phyloP scores from a whole-genome alignment of 2,888 invertebrate genomes.

The Cremastinae sp. region DNA sequence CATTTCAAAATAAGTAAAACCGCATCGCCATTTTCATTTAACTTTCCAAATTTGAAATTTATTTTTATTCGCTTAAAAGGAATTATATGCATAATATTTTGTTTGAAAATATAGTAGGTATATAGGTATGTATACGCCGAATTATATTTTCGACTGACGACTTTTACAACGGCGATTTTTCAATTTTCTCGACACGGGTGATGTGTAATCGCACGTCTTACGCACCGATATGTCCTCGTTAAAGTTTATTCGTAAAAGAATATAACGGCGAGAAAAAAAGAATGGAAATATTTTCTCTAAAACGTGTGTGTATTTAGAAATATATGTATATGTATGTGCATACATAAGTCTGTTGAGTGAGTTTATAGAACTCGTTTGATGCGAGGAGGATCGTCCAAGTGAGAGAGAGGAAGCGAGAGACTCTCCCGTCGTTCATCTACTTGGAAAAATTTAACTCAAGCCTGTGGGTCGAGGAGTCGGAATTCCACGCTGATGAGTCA shows the following conservation, averaged over 20 bases:
- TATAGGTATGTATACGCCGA: no score
- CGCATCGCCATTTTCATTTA: background rate
- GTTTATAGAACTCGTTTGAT: constrained; percentile 49
- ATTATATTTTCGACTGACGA: no score
- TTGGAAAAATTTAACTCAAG: constrained; percentile 50
- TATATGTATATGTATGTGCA: no score
- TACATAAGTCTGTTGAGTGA: constrained; percentile 3
- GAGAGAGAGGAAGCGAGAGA: constrained; percentile 11
- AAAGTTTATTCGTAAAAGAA: background rate
- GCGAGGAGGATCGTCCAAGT: constrained; percentile 5
- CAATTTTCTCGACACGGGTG: no score
- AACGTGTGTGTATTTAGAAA: no score
- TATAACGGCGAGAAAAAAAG: background rate
- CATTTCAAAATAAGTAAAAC: no score
- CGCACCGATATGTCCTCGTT: background rate
- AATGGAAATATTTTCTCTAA: constrained; percentile 29
- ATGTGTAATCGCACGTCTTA: no score
- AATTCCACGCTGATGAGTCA: constrained; percentile 53
- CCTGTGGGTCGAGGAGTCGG: constrained; percentile 42
- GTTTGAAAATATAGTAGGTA: no score
- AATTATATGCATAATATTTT: no score
- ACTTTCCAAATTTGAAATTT: no score
- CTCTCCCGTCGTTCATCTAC: background rate
- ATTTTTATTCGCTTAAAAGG: no score
- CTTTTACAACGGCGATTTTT: no score